Evolutionary conservation across 2,113 vertebrate species (phyloP).

Genomic region (Rhinopomastus cyanomelas): DNA sequence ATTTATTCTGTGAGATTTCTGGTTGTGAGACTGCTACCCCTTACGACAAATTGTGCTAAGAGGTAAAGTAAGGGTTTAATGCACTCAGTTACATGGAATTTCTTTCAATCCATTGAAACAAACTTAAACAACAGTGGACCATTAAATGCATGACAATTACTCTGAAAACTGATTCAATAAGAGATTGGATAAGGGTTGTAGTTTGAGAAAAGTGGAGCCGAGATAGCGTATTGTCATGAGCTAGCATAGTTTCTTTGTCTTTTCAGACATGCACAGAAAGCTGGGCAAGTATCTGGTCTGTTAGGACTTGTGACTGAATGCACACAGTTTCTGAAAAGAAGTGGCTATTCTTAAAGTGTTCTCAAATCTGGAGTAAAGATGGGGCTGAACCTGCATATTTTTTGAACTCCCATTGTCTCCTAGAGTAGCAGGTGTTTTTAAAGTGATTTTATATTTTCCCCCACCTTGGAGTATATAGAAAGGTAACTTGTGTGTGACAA

Average conservation of each 20-base stretch:
- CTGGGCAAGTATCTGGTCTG: neutral
- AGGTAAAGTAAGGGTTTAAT: neutral
- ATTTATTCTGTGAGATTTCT: constrained; percentile 11
- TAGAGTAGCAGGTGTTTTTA: neutral
- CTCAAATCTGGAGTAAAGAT: neutral
- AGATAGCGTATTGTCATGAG: neutral
- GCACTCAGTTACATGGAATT: neutral
- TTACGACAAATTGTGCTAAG: neutral
- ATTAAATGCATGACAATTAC: neutral
- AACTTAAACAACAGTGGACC: neutral
- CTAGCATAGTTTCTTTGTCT: neutral
- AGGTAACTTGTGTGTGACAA: neutral
- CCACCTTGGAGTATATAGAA: neutral
- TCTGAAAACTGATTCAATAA: neutral
- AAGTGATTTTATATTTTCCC: neutral
- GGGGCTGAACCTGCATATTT: neutral
- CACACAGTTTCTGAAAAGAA: neutral
- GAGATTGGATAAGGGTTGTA: neutral
- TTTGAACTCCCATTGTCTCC: neutral
- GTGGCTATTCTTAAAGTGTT: neutral
- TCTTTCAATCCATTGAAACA: too few species aligned
- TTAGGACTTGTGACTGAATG: neutral
- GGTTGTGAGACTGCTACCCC: neutral
- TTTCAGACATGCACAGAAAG: neutral
- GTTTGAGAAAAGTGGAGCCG: neutral